Evolutionary conservation across 2,888 invertebrate genomes (phyloP), one percentile per base, ranked within the genome.

Genomic region (Dorcus hopei): DNA sequence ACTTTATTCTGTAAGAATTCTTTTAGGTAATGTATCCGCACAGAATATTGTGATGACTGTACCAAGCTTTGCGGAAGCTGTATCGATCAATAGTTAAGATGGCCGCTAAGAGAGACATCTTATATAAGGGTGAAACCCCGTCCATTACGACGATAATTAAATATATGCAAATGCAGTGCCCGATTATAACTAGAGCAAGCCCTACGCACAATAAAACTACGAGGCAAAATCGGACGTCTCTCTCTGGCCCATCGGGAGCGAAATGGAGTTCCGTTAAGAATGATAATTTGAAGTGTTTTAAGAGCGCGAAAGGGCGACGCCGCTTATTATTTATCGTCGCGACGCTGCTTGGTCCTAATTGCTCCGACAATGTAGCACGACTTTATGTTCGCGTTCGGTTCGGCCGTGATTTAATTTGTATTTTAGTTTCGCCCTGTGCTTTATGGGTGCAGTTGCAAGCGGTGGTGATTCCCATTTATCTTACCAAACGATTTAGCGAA

Each of bases 121-220:
- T 45, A 45, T n/a, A 8, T 16, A 11, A 45, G n/a, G 45, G 45
- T 8, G 3, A 7, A 9, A 45, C 45, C 45, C 45, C 23, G 19
- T 45, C 45, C 14, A 45, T 45, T 45, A 61, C 63, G 54, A 55
- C 61, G 57, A 65, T 70, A 70, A 70, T 70, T 68, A 70, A 70
- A 70, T 70, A 66, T 70, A 70, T 70, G 70, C 67, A 70, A 70
- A 70, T 69, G 68, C 66, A 68, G 66, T 65, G 59, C 64, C 49
- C 66, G 67, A 66, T 68, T 66, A 66, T 66, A 63, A 63, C 64
- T 56, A 59, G 62, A 59, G 57, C 61, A 62, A 54, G 56, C 61
- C 61, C 62, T 58, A 62, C 59, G 45, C 16, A 45, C 45, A 45
- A 45, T 45, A 45, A 45, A 45, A 45, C 45, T 16, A 19, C 45